Conservation (phyloP, 2,888 invertebrate species). For the Volucella inflata region DNA sequence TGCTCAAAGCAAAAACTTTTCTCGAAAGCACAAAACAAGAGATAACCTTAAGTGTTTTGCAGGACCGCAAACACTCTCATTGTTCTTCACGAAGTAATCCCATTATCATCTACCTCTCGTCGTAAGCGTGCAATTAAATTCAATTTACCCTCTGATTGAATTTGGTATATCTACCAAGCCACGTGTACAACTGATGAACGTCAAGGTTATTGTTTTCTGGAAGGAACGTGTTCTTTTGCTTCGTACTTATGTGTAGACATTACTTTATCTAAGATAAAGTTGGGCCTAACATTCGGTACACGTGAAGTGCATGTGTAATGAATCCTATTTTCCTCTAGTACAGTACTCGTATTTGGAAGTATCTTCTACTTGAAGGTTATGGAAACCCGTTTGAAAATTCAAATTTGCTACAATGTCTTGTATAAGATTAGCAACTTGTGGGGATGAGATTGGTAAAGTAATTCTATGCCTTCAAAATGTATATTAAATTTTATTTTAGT, state of each 20-base stretch:
- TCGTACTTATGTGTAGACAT: not conserved
- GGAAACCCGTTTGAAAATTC: not conserved
- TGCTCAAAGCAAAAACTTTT: not conserved
- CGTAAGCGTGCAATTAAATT: constrained; percentile 18
- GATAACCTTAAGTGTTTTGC: constrained; percentile 2
- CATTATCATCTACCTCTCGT: constrained; percentile 5
- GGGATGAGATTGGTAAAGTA: too few relatives aligned
- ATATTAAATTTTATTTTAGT: too few relatives aligned
- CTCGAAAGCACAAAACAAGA: not conserved
- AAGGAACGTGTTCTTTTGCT: not conserved
- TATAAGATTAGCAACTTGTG: too few relatives aligned
- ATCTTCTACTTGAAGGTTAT: not conserved
- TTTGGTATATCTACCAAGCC: not conserved
- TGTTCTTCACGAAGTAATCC: constrained; percentile 5
- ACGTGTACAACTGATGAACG: constrained; percentile 9
- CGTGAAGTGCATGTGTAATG: constrained; percentile 21
- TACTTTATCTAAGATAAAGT: not conserved
- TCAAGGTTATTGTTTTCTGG: not conserved
- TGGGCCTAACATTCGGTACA: not conserved
- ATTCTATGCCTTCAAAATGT: too few relatives aligned
- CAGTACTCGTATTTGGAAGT: not conserved
- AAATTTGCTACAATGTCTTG: too few relatives aligned
- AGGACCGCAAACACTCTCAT: not conserved
- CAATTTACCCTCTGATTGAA: constrained; percentile 14
- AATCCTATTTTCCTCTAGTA: not conserved